These are phyloP conservation scores for Rachycentron canadum DNA, from an alignment of 2,797 vertebrate genomes.

Conservation along the genomic window DNA sequence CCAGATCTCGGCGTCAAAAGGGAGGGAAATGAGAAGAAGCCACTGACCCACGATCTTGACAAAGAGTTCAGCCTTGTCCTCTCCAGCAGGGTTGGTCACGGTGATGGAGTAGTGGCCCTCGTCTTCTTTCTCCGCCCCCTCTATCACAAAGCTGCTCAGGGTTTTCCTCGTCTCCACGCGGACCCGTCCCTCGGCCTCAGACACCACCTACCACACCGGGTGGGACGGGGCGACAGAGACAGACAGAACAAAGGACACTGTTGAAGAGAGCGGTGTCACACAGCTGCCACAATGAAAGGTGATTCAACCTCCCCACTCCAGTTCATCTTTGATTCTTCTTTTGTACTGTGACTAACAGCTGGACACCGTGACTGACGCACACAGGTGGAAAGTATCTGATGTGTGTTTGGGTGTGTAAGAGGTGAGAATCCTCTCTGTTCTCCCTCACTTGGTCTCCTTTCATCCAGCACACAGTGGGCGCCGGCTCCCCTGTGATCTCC, in stretches of 20 bases:
- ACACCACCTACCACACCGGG: constrained; percentile 78
- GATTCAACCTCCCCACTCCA: constrained; percentile 54
- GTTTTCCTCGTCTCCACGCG: constrained; percentile 85
- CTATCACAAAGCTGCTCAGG: constrained; percentile 91
- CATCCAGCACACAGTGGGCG: constrained; percentile 88
- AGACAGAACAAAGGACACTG: constrained; percentile 1
- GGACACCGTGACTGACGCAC: constrained; percentile 46
- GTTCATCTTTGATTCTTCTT: constrained; percentile 30
- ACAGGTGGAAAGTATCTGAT: constrained; percentile 31
- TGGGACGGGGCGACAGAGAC: background rate
- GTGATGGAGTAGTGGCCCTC: constrained; percentile 89
- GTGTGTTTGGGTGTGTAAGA: constrained; percentile 28
- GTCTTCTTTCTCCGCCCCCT: constrained; percentile 87
- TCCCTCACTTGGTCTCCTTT: constrained; percentile 84
- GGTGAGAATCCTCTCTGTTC: background rate
- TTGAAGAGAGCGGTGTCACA: constrained; percentile 12
- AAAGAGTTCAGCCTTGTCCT: constrained; percentile 87
- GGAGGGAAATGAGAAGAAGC: background rate
- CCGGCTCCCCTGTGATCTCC: constrained; percentile 91
- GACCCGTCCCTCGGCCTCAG: constrained; percentile 83
- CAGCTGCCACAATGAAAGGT: constrained; percentile 38
- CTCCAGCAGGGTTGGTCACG: constrained; percentile 89
- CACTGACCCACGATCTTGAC: constrained; percentile 91
- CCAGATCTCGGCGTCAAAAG: background rate
- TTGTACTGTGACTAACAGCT: constrained; percentile 38